These are phyloP conservation scores for Dipodomys spectabilis DNA, from an alignment of 2,113 vertebrate genomes.

Conservation along the genomic window DNA sequence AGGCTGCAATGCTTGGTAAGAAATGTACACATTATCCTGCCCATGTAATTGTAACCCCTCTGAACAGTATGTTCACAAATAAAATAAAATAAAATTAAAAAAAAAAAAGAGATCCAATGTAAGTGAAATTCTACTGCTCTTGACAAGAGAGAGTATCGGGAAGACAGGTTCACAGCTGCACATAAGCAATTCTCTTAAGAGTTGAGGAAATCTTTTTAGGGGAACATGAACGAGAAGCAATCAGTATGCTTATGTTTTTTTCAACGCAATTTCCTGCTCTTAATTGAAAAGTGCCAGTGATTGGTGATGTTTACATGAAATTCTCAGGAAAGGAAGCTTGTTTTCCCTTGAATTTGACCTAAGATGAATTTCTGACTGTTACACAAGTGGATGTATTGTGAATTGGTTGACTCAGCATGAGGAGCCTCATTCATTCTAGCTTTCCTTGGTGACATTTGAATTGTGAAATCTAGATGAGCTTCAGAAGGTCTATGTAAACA, in stretches of 20 bases:
- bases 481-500: not conserved
- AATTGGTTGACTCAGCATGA: not conserved
- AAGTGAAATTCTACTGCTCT: not conserved
- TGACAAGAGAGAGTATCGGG: not conserved
- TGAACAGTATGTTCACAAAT: too few species aligned
- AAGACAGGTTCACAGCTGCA: not conserved
- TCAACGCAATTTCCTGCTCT: conserved; percentile 59
- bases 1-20: too few species aligned
- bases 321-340: conserved; percentile 33
- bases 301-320: not conserved
- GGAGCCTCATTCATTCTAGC: not conserved
- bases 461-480: not conserved
- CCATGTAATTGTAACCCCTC: too few species aligned
- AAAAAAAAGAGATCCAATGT: too few species aligned
- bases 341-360: conserved; percentile 53
- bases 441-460: not conserved
- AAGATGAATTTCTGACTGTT: not conserved
- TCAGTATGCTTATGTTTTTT: conserved; percentile 46
- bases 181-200: not conserved
- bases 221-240: not conserved
- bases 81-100: too few species aligned
- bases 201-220: not conserved
- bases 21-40: too few species aligned
- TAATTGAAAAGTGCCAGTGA: not conserved
- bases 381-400: not conserved